phyloP scores from a whole-genome alignment of 2,797 vertebrate species.

The Iguana delicatissima region DNA sequence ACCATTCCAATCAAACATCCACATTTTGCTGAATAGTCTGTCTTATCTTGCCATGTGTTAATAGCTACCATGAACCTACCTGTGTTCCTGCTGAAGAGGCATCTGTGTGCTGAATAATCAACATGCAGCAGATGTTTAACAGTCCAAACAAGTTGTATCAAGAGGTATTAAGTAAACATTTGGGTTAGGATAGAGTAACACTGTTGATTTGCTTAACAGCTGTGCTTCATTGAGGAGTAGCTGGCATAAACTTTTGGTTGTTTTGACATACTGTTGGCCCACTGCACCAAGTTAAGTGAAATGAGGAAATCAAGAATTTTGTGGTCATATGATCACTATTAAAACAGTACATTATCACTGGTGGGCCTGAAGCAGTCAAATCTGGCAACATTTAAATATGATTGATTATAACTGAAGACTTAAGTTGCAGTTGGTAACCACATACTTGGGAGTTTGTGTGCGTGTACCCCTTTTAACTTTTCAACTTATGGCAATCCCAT shows the following conservation, averaged over 20 bases:
- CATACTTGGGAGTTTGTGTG: background rate
- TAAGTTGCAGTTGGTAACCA: too few relatives aligned
- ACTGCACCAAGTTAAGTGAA: slow-evolving; percentile 1
- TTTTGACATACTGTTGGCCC: slow-evolving; percentile 60
- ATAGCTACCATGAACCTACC: slow-evolving; percentile 69
- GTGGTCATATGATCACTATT: slow-evolving; percentile 29
- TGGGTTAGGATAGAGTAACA: slow-evolving; percentile 40
- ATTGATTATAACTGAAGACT: background rate
- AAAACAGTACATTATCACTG: background rate
- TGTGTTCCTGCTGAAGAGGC: slow-evolving; percentile 56
- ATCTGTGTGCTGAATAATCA: slow-evolving; percentile 69
- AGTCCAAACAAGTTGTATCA: slow-evolving; percentile 58
- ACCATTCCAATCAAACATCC: slow-evolving; percentile 47
- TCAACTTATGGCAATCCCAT: too few relatives aligned
- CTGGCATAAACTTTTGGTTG: slow-evolving; percentile 40
- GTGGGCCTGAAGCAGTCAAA: background rate
- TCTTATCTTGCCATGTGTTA: slow-evolving; percentile 69
- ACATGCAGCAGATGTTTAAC: slow-evolving; percentile 73
- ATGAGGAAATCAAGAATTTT: slow-evolving; percentile 23
- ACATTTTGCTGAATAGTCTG: slow-evolving; percentile 52
- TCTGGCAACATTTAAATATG: background rate
- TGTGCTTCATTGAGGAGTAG: slow-evolving; percentile 17
- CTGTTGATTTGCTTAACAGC: slow-evolving; percentile 67
- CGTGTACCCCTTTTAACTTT: too few relatives aligned
- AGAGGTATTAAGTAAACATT: slow-evolving; percentile 67